A percentile compares a stretch with the other conserved stretches of the same genome.
phyloP scores from a whole-genome alignment of 2,113 vertebrate genomes.

The Chunga burmeisteri region DNA sequence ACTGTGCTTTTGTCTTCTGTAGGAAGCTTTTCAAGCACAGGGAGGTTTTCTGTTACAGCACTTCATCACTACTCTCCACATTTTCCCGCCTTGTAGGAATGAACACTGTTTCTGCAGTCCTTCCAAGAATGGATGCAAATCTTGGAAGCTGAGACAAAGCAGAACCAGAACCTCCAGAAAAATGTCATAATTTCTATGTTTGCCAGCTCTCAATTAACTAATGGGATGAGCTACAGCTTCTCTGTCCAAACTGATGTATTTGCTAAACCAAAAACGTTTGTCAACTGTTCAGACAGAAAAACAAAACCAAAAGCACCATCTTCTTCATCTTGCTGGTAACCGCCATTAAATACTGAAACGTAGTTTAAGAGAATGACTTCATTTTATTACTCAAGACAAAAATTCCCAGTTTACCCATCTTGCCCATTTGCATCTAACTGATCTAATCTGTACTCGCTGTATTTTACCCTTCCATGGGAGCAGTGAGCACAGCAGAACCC shows the following conservation, averaged over 20 bases:
- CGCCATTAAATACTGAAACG: neutral
- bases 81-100: neutral
- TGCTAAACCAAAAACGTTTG: neutral
- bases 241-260: neutral
- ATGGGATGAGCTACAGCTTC: neutral
- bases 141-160: neutral
- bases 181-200: neutral
- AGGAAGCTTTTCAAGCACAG: neutral
- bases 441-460: neutral
- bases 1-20: neutral
- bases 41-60: neutral
- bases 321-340: neutral
- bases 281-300: neutral
- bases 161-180: neutral
- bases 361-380: neutral
- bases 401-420: neutral
- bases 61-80: neutral
- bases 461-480: neutral
- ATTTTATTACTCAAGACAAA: neutral
- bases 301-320: neutral
- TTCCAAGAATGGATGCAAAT: neutral
- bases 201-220: neutral
- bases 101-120: neutral
- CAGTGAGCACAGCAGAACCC: neutral
- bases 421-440: neutral